Evolutionary conservation across 2,888 invertebrate species (phyloP).

Genomic region (Synergus umbraculus): DNA sequence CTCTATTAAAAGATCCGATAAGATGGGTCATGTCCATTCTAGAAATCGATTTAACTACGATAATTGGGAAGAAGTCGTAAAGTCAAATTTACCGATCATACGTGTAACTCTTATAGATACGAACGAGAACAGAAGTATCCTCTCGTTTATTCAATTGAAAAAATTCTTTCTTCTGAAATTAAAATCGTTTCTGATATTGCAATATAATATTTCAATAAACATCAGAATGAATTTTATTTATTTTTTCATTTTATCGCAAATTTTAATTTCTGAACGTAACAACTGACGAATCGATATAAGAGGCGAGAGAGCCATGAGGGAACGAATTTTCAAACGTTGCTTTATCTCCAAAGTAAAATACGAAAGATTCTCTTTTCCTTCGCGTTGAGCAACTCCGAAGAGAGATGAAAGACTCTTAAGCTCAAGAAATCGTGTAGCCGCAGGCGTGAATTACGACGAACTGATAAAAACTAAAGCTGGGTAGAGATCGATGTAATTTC

Average conservation of each 20-base stretch:
- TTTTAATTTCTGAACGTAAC: neutral
- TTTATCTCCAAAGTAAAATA: slow-evolving; percentile 29
- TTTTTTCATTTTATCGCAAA: neutral
- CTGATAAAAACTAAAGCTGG: slow-evolving; percentile 20
- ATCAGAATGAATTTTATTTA: neutral
- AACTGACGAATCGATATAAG: neutral
- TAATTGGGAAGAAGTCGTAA: neutral
- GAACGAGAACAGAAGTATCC: too few species aligned
- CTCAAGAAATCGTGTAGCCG: slow-evolving; percentile 31
- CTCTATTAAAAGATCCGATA: neutral
- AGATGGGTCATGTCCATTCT: neutral
- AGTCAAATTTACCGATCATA: neutral
- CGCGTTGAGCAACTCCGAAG: neutral
- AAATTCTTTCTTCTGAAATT: neutral
- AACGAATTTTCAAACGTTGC: neutral
- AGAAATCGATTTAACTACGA: slow-evolving; percentile 15
- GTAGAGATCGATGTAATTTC: slow-evolving; percentile 17
- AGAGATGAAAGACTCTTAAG: slow-evolving; percentile 27
- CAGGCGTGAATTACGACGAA: slow-evolving; percentile 28
- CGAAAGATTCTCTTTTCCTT: neutral
- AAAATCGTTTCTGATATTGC: neutral
- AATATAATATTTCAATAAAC: neutral
- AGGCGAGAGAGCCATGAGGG: neutral
- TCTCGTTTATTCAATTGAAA: neutral
- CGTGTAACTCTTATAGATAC: neutral